Evolutionary conservation across 37 sponge, comb jelly and placozoan genomes (phyloP).

Genomic region (Chondrosia reniformis): DNA sequence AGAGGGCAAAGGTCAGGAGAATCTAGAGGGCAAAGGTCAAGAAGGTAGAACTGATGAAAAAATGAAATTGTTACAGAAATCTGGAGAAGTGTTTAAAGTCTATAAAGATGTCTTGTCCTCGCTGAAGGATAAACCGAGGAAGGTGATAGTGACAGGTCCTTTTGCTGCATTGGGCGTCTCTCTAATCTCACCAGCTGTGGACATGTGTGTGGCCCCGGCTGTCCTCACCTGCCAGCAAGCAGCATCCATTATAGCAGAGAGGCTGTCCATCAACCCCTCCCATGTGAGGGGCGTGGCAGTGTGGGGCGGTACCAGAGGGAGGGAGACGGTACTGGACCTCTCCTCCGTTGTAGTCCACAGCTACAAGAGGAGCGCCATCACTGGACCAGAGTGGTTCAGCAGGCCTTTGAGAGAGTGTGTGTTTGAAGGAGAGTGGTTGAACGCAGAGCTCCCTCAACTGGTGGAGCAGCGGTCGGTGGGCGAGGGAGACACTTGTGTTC

Average conservation of each 20-base stretch:
- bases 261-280: conserved; percentile 31
- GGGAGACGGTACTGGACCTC: neutral
- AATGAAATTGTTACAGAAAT: no score
- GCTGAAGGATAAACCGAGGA: conserved; percentile 36
- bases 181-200: no score
- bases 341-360: conserved; percentile 10
- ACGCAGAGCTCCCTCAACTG: neutral
- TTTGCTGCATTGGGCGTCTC: conserved; percentile 44
- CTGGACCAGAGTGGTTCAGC: conserved; percentile 53
- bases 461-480: neutral
- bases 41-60: no score
- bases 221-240: conserved; percentile 41
- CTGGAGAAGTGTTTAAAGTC: no score
- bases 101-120: no score
- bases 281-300: conserved; percentile 35
- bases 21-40: no score
- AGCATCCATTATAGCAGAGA: conserved; percentile 42
- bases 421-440: conserved; percentile 56
- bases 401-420: conserved; percentile 44
- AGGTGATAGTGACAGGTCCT: conserved; percentile 46
- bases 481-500: neutral
- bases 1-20: no score
- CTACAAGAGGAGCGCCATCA: conserved; percentile 45
- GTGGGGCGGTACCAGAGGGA: conserved; percentile 19
- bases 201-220: conserved; percentile 32